Evolutionary conservation across 2,797 vertebrate species (phyloP), one percentile per base, ranked within the genome.

Genomic region (Luscinia luscinia): DNA sequence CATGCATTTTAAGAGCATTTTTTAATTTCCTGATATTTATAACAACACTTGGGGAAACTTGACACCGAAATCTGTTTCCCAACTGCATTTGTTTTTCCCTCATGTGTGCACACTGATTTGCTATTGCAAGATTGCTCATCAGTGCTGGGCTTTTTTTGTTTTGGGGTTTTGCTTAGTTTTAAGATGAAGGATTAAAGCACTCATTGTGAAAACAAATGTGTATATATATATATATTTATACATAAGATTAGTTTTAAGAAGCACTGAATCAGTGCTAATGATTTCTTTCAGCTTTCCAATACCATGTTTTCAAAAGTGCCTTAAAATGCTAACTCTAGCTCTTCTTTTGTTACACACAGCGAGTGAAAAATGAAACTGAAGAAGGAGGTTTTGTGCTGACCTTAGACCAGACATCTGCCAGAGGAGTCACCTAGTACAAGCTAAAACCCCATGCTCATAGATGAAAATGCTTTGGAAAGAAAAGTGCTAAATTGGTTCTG

Each of bases 21-120:
- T 96, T 95, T 91, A 96, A 96, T 95, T 96, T 96, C 94, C 96
- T 96, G 96, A 89, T 96, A 96, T 96, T 96, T 95, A 96, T 96
- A 96, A 96, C 92, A 96, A 96, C 96, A 96, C 95, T 95, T 92
- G 84, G 79, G 93, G 84, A 96, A 96, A 95, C 95, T 96, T 96
- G 96, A 96, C 95, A 96, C 92, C 0, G 4, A 96, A 96, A 96
- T 96, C 96, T 96, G 95, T 96, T 96, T 96, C 96, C 93, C 93
- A 95, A 96, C 92, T 96, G 94, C 94, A 94, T 96, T 96, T 96
- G 95, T 96, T 96, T 96, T 96, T 93, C 93, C 58, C 84, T 95
- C 92, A 70, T 96, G 94, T 96, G 84, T 94, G 94, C 94, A 93
- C 81, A 94, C 90, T 96, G 87, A 92, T 95, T 96, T 9, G 48